Percentiles rank a stretch among this genome's conserved stretches.
Evolutionary conservation across 2,797 vertebrate species (phyloP).

Genomic region (Chlorospingus semifuscus): DNA sequence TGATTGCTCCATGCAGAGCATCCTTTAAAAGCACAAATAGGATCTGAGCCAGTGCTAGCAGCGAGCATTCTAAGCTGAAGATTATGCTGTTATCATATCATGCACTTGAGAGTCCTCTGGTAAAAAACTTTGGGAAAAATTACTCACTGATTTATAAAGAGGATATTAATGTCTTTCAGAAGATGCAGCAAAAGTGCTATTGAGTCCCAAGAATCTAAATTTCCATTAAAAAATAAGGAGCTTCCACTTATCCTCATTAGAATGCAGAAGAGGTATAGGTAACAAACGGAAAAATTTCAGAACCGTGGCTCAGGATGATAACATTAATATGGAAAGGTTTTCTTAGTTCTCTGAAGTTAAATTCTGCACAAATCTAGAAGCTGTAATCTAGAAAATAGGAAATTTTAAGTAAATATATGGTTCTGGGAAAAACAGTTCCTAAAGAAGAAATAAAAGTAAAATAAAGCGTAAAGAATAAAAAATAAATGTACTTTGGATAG

Average conservation of each 20-base stretch:
- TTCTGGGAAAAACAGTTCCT: not conserved
- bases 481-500: not conserved
- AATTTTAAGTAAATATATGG: not conserved
- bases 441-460: not conserved
- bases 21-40: conserved; percentile 8
- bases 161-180: not conserved
- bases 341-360: not conserved
- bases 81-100: not conserved
- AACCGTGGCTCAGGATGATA: not conserved
- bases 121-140: conserved; percentile 4
- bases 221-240: not conserved
- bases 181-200: not conserved
- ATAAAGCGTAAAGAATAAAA: not conserved
- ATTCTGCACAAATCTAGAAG: not conserved
- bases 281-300: not conserved
- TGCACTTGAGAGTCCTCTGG: not conserved
- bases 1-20: not conserved
- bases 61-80: not conserved
- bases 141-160: not conserved
- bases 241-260: not conserved
- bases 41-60: not conserved
- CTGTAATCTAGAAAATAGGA: not conserved
- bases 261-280: not conserved
- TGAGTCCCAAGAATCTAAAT: not conserved
- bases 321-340: not conserved